Evolutionary conservation across 2,888 invertebrate genomes (phyloP).

Genomic region (Pinctada fucata): DNA sequence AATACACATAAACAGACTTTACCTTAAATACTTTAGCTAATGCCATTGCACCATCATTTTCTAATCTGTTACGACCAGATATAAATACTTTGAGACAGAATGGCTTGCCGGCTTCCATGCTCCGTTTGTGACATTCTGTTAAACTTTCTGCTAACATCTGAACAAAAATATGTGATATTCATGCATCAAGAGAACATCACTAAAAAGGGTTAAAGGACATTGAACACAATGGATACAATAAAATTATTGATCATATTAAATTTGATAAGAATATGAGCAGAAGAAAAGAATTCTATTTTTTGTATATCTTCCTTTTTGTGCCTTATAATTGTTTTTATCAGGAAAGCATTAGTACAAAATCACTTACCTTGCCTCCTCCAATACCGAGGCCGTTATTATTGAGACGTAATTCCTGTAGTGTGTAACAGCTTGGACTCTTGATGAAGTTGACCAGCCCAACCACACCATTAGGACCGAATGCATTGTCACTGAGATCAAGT

Average conservation of each 20-base stretch:
- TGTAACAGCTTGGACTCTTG: slow-evolving; percentile 89
- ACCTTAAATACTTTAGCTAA: slow-evolving; percentile 90
- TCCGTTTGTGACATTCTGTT: slow-evolving; percentile 82
- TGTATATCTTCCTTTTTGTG: too few relatives aligned
- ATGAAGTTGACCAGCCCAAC: slow-evolving; percentile 90
- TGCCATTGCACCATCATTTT: slow-evolving; percentile 93
- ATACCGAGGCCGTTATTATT: slow-evolving; percentile 98
- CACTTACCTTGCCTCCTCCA: slow-evolving; percentile 85
- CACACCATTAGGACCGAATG: slow-evolving; percentile 96
- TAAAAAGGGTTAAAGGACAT: background rate
- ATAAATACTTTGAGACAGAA: slow-evolving; percentile 89
- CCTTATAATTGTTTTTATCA: too few relatives aligned
- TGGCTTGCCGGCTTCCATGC: slow-evolving; percentile 82
- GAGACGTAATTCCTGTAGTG: slow-evolving; percentile 87
- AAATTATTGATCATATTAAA: background rate
- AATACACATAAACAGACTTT: slow-evolving; percentile 19
- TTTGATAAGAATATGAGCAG: background rate
- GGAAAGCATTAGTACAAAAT: too few relatives aligned
- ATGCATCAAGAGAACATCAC: background rate
- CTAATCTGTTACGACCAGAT: slow-evolving; percentile 94
- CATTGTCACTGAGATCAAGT: slow-evolving; percentile 97
- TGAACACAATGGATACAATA: background rate
- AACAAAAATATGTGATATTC: slow-evolving; percentile 5
- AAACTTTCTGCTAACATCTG: slow-evolving; percentile 87
- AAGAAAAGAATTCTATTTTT: too few relatives aligned